Evolutionary conservation across 2,797 vertebrate species (phyloP).

Genomic region (Nothura maculosa): DNA sequence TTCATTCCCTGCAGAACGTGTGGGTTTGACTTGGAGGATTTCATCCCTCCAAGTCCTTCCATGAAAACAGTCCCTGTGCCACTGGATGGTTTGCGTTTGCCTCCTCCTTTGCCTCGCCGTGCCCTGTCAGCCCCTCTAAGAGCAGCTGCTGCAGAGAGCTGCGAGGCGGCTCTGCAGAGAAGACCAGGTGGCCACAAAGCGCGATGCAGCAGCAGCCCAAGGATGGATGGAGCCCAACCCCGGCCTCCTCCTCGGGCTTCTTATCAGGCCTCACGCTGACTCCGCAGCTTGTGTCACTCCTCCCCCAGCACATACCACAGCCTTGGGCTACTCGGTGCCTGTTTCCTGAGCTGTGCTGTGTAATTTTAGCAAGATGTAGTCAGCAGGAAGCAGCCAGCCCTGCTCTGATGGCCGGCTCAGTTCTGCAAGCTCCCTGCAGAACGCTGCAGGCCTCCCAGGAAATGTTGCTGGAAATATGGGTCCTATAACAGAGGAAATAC

Average conservation of each 20-base stretch:
- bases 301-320: background rate
- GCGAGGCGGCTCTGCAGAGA: background rate
- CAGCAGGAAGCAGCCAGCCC: background rate
- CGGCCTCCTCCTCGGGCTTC: background rate
- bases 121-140: background rate
- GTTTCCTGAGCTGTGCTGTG: background rate
- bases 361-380: background rate
- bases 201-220: rapidly evolving
- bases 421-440: background rate
- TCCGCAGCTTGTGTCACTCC: background rate
- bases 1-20: background rate
- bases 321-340: background rate
- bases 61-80: background rate
- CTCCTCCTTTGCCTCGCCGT: background rate
- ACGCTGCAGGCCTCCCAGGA: background rate
- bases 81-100: background rate
- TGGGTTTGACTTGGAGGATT: background rate
- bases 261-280: background rate
- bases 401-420: background rate
- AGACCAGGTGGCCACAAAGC: background rate
- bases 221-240: rapidly evolving
- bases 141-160: rapidly evolving
- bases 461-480: background rate
- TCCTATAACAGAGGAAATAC: background rate
- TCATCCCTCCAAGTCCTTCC: background rate